phyloP scores from a whole-genome alignment of 2,113 vertebrate genomes.

The Pseudorasbora parva region DNA sequence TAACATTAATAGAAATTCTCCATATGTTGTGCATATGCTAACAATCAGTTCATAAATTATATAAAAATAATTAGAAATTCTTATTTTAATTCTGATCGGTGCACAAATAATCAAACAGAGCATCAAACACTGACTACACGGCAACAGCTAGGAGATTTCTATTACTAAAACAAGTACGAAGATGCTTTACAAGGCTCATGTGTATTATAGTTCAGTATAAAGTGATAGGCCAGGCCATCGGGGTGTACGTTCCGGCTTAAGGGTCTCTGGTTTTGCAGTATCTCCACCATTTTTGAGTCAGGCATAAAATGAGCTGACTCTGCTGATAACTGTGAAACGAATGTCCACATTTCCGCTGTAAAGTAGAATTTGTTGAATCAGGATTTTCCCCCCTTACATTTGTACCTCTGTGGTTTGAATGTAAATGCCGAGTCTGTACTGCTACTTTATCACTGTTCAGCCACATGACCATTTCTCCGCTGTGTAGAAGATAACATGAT shows the following conservation, averaged over 20 bases:
- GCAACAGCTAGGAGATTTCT: too few species aligned
- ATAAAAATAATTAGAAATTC: background rate
- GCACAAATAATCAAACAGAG: too few species aligned
- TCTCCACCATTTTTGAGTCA: constrained; percentile 13
- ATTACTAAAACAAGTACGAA: background rate
- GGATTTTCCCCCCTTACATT: constrained; percentile 1
- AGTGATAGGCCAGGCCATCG: background rate
- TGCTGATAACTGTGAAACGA: constrained; percentile 2
- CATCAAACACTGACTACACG: background rate
- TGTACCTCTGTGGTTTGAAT: constrained; percentile 20
- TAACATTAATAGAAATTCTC: too few species aligned
- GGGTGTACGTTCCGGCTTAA: background rate
- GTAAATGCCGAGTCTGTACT: constrained; percentile 29
- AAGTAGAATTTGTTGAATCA: constrained; percentile 36
- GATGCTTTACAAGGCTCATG: background rate
- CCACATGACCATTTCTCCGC: background rate
- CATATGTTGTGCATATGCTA: too few species aligned
- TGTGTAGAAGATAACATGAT: constrained; percentile 17
- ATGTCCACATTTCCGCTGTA: constrained; percentile 7
- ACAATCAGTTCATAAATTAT: background rate
- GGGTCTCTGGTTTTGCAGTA: background rate
- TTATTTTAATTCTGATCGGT: background rate
- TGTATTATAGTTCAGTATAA: background rate
- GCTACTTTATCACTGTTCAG: constrained; percentile 32
- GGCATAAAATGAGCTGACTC: constrained; percentile 22